Evolutionary conservation across 2,113 vertebrate species (phyloP).

Genomic region (Electrona antarctica): DNA sequence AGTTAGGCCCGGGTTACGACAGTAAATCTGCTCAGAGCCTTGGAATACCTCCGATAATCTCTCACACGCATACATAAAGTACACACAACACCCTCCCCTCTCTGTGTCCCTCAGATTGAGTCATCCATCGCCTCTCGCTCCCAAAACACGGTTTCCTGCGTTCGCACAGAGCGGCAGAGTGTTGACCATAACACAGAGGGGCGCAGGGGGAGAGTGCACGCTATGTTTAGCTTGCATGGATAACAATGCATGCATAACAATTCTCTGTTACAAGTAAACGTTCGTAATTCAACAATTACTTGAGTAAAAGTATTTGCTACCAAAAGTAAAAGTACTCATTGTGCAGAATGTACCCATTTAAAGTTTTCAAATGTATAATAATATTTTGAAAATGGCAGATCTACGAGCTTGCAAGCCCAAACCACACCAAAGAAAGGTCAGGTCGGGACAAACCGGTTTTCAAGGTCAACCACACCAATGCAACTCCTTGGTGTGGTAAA

Average conservation of each 20-base stretch:
- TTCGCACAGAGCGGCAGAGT: constrained; percentile 66
- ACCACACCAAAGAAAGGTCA: too few relatives aligned
- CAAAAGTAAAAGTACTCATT: too few relatives aligned
- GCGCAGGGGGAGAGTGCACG: constrained; percentile 16
- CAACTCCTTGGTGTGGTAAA: too few relatives aligned
- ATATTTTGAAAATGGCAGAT: too few relatives aligned
- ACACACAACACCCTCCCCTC: constrained; percentile 8
- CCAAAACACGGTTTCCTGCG: constrained; percentile 57
- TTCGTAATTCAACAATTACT: too few relatives aligned
- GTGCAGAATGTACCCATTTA: too few relatives aligned
- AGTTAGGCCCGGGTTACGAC: not conserved
- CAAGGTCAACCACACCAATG: too few relatives aligned
- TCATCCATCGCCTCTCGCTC: constrained; percentile 53
- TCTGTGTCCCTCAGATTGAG: constrained; percentile 48
- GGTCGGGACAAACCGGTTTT: too few relatives aligned
- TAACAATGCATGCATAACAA: too few relatives aligned
- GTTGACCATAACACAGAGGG: constrained; percentile 63
- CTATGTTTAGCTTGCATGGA: constrained; percentile 7
- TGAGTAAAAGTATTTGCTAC: too few relatives aligned
- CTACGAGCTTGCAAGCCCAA: too few relatives aligned
- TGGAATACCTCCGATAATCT: constrained; percentile 65
- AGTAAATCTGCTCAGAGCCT: constrained; percentile 43
- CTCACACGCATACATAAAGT: not conserved
- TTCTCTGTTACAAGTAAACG: constrained; percentile 21
- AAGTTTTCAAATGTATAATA: too few relatives aligned